Evolutionary conservation across 1,140 invertebrate genomes (phyloP), one percentile per base, ranked within the genome.

Genomic region (Drosophila pectinifera): DNA sequence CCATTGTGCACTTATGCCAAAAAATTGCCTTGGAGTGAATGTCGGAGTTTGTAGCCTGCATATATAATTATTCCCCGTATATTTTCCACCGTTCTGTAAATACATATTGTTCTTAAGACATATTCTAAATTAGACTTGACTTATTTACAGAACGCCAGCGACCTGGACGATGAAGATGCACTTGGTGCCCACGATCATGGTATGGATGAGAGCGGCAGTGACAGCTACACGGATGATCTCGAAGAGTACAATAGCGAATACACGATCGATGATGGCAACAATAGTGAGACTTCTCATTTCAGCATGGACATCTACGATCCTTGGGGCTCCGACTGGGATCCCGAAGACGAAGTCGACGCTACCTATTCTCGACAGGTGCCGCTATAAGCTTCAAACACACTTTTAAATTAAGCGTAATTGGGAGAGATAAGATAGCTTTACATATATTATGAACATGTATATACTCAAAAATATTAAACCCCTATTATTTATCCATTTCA

Each of bases 231-330:
- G 13, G 86, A 90, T 55, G 86, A 86, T 79, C 63, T 88, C 8
- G 82, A 90, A 24, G 84, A 90, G 28, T 84, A 84, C 28, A 75
- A 76, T 11, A 86, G 78, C 75, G 82, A 86, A 46, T 88, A 80
- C 46, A 89, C 80, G 26, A 89, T 73, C 34, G 83, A 78, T n/a
- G 79, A 89, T 55, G 67, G 58, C 5, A 84, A 80, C 36, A 84
- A 68, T 18, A 89, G 76, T 16, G 80, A 83, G 14, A 38, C 55
- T 2, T 88, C 80, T 11, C 83, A 63, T 24, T 77, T 67, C 18
- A 88, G 79, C 54, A 14, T 31, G 7, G 81, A 80, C 36, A 55
- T 76, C 11, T 78, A 82, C 36, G 89, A 89, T 42, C 79, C 80
- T 7, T 56, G 79, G 59, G 77, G 78, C 51, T 86, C 80, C 6